These are phyloP conservation scores for Gnathonemus echidnorhynchus DNA, from an alignment of 2,113 vertebrate genomes.

Conservation along the genomic window DNA sequence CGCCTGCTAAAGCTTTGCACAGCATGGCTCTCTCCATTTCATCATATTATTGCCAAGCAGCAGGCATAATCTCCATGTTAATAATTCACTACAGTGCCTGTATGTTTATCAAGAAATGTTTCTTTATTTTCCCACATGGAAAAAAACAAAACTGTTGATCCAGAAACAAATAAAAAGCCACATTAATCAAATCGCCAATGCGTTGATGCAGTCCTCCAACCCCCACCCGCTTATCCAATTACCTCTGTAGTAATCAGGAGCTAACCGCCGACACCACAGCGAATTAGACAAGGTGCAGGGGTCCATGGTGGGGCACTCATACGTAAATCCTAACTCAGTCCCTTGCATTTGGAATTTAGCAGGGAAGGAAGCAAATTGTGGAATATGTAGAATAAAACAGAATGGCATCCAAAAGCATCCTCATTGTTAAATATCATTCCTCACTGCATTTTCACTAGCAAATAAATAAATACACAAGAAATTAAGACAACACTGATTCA, in stretches of 20 bases:
- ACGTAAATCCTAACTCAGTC: background rate
- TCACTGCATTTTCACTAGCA: background rate
- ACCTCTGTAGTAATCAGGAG: background rate
- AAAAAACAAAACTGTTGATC: background rate
- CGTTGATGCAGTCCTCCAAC: background rate
- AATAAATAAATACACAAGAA: background rate
- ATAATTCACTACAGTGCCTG: slow-evolving; percentile 37
- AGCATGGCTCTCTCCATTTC: background rate
- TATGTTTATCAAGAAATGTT: background rate
- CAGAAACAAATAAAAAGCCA: background rate
- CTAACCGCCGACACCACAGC: background rate
- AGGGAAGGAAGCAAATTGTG: background rate
- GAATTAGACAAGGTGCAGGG: background rate
- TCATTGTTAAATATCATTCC: background rate
- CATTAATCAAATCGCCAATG: background rate
- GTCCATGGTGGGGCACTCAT: background rate
- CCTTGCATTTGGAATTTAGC: background rate
- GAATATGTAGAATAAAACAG: background rate
- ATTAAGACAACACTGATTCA: background rate
- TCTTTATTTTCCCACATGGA: background rate
- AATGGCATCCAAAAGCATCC: background rate
- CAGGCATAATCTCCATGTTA: slow-evolving; percentile 34
- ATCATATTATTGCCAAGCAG: background rate
- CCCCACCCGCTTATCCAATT: background rate
- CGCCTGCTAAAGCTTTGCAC: background rate